Conservation (phyloP, 2,797 vertebrate species). For the Coranthus polyacanthus region DNA sequence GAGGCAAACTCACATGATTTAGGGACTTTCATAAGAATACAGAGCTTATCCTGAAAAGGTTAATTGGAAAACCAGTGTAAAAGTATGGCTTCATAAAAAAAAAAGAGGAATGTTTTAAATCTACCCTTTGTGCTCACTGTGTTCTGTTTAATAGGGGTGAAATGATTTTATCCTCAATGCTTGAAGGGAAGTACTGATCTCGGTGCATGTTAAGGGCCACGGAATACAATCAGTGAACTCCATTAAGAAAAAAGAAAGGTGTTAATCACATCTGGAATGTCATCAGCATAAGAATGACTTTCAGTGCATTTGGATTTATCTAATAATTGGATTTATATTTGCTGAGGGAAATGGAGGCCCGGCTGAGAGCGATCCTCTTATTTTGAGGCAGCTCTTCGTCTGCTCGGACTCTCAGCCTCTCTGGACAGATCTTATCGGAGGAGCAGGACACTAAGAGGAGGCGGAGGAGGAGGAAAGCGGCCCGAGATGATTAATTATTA, state of each 20-base stretch:
- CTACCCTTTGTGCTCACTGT: conserved; percentile 51
- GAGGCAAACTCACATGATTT: conserved; percentile 29
- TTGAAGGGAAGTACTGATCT: conserved; percentile 53
- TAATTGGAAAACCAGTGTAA: conserved; percentile 67
- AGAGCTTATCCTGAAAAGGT: conserved; percentile 52
- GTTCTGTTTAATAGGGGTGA: conserved; percentile 62
- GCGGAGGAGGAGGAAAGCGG: conserved; percentile 56
- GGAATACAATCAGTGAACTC: conserved; percentile 58
- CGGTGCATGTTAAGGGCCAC: conserved; percentile 51
- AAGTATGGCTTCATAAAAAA: conserved; percentile 30
- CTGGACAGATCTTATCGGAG: conserved; percentile 67
- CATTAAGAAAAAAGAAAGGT: conserved; percentile 49
- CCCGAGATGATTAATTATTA: conserved; percentile 81
- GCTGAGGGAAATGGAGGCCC: conserved; percentile 46
- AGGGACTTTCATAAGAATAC: conserved; percentile 11
- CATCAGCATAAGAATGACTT: conserved; percentile 59
- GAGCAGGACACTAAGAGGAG: conserved; percentile 58
- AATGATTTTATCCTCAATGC: conserved; percentile 52
- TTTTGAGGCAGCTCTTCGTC: conserved; percentile 36
- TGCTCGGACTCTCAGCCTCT: conserved; percentile 45
- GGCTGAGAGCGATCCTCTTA: conserved; percentile 25
- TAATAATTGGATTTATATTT: conserved; percentile 80
- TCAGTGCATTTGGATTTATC: conserved; percentile 62
- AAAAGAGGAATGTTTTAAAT: conserved; percentile 28
- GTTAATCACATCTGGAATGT: conserved; percentile 57